phyloP scores from a whole-genome alignment of 2,888 invertebrate species.

The Oscheius onirici region DNA sequence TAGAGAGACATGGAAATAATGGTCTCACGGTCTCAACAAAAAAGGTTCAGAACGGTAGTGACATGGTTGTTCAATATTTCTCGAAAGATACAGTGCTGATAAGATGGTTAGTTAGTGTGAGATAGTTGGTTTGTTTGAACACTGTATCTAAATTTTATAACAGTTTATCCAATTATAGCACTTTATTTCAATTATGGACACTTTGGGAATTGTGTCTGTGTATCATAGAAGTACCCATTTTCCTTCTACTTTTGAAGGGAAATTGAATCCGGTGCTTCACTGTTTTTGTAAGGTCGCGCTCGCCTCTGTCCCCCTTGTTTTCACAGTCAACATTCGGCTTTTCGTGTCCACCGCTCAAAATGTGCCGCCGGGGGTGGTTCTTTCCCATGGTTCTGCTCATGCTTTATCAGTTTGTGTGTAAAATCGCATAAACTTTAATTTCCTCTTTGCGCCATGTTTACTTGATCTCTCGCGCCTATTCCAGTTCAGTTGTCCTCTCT shows the following conservation, averaged over 20 bases:
- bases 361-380: not conserved
- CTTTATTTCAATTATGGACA: too few relatives aligned
- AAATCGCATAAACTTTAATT: not conserved
- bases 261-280: not conserved
- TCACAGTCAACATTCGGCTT: slow-evolving; percentile 29
- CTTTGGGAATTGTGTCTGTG: too few relatives aligned
- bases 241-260: not conserved
- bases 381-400: not conserved
- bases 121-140: too few relatives aligned
- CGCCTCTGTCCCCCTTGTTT: slow-evolving; percentile 9
- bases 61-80: too few relatives aligned
- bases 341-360: slow-evolving; percentile 17
- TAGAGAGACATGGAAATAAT: too few relatives aligned
- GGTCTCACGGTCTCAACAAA: too few relatives aligned
- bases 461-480: not conserved
- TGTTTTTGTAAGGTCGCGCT: slow-evolving; percentile 15
- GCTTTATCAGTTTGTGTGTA: not conserved
- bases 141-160: too few relatives aligned
- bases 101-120: too few relatives aligned
- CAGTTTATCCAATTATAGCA: too few relatives aligned
- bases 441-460: not conserved
- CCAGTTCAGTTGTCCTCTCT: not conserved
- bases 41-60: too few relatives aligned
- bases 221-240: too few relatives aligned
- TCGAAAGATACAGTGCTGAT: too few relatives aligned